Base-by-base conservation (phyloP, 1,140 invertebrate species). In the Tribolium madens region DNA sequence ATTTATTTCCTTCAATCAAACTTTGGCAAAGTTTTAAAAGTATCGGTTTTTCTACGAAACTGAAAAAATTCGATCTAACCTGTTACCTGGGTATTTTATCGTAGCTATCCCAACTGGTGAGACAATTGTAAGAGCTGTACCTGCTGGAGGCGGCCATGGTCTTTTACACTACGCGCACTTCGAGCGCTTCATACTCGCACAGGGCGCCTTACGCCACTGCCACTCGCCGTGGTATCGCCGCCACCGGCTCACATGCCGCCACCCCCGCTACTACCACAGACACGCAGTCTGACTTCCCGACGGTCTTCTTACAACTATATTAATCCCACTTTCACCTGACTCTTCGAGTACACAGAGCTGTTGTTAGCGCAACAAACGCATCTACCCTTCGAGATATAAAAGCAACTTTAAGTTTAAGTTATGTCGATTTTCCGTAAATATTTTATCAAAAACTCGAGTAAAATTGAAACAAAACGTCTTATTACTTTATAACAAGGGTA, bases 81-180 rank as follows among this genome's bases (percentile, higher is more conserved):
- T 31, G 31, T 85, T 93, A 95, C 94, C 94, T 95, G 81, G 94
- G 93, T 88, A 95, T 95, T 82, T 89, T 91, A 87, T 96, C 94
- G 86, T 95, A 95, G 87, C 93, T 95, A 87, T 95, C 94, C 93
- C 94, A 95, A 86, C 93, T 93, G 42, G 92, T 94, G 81, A 95
- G 89, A 87, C 94, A 95, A 87, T 95, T 95, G 88, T 95, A 95
- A 64, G 93, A 95, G 87, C 91, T 94, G 88, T 95, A 94, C 86
- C 93, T 91, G 87, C 91, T 92, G 75, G 92, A 91, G 81, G 90
- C 88, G 84, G 89, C 91, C 91, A 93, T 92, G 36, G 47, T 57
- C 21, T 52, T 26, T 9, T 31, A 72, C 75, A 71, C 73, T 70
- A 74, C 60, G 46, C 80, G 76, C 75, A 77, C 60, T 48, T 31